Evolutionary conservation across 2,888 invertebrate genomes (phyloP), one percentile per base, ranked within the genome.

Genomic region (Lobophora halterata): DNA sequence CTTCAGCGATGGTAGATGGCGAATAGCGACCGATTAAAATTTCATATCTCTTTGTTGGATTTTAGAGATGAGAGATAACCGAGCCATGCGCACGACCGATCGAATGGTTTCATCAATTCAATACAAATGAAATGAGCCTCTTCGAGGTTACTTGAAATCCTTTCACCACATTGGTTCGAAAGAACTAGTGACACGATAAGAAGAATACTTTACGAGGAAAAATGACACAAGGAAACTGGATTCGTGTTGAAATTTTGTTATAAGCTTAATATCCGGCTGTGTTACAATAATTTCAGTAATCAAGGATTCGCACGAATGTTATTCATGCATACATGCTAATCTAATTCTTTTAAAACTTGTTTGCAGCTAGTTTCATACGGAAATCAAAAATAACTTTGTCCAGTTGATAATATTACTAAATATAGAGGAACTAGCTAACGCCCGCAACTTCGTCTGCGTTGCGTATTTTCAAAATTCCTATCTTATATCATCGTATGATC

Each of bases 1-100:
- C 73, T 78, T 76, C 73, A 61, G 60, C 67, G 67, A 69, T 64
- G 65, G 70, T 68, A 76, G 78, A 77, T 76, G 70, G 71, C 71
- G 70, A n/a, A n/a, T n/a, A n/a, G n/a, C 71, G 71, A 73, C 74
- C 79, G 77, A 85, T 86, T 85, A 86, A 85, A 86, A 77, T 83
- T 86, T 86, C 82, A 86, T 81, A 69, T 71, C 79, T 76, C 78
- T 79, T 79, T 79, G 82, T 82, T 73, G 72, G n/a, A n/a, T n/a
- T n/a, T n/a, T n/a, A n/a, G 65, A 61, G 55, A 69, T 63, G 70
- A 68, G 66, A 71, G 75, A 77, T 76, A 77, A 67, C 72, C 64
- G 79, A 81, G 80, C 81, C 76, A 79, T 81, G 65, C 65, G 61
- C 63, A 56, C 65, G 57, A 62, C 60, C 58, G 61, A 69, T 71